Evolutionary conservation across 1,140 invertebrate genomes (phyloP).

Genomic region (Cheumatopsyche charites): DNA sequence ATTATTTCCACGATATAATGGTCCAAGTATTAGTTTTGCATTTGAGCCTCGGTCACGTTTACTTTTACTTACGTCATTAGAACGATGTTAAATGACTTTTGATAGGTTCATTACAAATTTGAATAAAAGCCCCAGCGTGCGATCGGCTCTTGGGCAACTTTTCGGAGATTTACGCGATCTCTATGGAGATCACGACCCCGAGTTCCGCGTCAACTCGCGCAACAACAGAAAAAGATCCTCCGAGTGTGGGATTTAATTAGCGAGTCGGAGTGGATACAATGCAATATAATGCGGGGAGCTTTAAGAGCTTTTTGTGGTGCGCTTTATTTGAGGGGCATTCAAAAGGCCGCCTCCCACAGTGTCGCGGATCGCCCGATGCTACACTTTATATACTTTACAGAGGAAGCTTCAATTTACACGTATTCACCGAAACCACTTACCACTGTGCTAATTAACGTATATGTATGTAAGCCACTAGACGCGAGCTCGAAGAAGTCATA

Average conservation of each 20-base stretch:
- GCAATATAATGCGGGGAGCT: constrained; percentile 27
- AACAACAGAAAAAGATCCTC: constrained; percentile 20
- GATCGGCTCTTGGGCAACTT: no score
- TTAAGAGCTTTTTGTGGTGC: constrained; percentile 33
- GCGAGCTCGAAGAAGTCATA: background rate
- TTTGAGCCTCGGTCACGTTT: constrained; percentile 35
- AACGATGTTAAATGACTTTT: constrained; percentile 32
- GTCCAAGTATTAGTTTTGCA: constrained; percentile 29
- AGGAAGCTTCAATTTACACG: constrained; percentile 36
- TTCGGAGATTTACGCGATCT: constrained; percentile 29
- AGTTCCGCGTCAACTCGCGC: background rate
- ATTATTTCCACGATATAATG: constrained; percentile 29
- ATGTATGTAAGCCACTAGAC: background rate
- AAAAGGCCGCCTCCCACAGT: constrained; percentile 41
- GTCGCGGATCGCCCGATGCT: constrained; percentile 24
- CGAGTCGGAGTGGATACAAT: constrained; percentile 41
- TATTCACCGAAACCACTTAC: constrained; percentile 23
- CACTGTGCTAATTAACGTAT: constrained; percentile 20
- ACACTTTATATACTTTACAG: constrained; percentile 31
- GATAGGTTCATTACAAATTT: constrained; percentile 18
- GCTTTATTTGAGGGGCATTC: constrained; percentile 43
- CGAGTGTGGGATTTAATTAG: constrained; percentile 49
- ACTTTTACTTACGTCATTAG: constrained; percentile 30
- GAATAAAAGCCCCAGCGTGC: background rate
- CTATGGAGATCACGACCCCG: background rate